Conservation (phyloP, 2,113 vertebrate genomes). For the Todiramphus chloris region DNA sequence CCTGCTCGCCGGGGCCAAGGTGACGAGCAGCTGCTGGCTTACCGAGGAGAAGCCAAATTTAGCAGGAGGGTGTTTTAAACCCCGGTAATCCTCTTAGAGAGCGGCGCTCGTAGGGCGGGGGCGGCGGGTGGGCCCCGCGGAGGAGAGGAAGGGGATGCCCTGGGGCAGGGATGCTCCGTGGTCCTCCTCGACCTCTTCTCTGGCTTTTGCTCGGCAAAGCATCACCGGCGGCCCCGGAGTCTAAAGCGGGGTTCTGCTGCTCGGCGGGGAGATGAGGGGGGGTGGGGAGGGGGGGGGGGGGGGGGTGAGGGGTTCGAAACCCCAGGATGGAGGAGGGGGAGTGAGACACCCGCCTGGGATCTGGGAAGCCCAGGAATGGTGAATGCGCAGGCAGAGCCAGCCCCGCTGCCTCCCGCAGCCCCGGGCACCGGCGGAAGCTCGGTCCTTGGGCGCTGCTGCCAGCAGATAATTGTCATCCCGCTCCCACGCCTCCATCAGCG, state of each 20-base stretch:
- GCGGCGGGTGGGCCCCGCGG: background rate
- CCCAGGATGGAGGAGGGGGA: too few species aligned
- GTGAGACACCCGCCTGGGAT: background rate
- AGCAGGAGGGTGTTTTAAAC: conserved; percentile 44
- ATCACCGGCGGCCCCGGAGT: fast-evolving
- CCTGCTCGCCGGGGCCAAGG: background rate
- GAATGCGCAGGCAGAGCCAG: background rate
- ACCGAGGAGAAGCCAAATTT: conserved; percentile 17
- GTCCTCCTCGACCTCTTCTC: background rate
- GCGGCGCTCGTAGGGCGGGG: fast-evolving
- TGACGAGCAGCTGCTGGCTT: background rate
- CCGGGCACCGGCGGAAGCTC: background rate
- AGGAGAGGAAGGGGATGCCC: background rate
- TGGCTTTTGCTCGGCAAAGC: background rate
- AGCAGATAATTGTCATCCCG: conserved; percentile 13
- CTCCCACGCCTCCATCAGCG: conserved; percentile 4
- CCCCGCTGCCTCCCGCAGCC: background rate
- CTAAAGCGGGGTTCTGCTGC: background rate
- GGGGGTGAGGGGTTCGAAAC: background rate
- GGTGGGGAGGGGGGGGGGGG: background rate
- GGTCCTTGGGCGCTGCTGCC: background rate
- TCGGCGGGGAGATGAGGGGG: background rate
- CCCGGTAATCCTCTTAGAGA: background rate
- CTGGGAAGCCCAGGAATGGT: background rate
- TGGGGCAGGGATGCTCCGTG: background rate